Evolutionary conservation across 1,140 invertebrate genomes (phyloP), one percentile per base, ranked within the genome.

Genomic region (Drosophila ananassae): DNA sequence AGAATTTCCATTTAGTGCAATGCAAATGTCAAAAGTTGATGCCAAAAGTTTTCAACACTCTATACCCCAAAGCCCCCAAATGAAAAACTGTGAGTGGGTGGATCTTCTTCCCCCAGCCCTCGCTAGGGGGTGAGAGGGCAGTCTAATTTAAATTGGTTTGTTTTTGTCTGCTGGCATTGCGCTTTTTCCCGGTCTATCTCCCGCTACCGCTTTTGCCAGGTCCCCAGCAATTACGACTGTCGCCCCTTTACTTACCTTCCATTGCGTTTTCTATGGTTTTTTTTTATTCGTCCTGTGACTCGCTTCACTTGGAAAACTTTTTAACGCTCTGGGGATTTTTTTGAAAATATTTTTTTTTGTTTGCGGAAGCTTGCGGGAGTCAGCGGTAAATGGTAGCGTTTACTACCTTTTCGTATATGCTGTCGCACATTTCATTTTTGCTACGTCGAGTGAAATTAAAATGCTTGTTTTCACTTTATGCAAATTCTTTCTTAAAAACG

Each of bases 401-500:
- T 85, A 85, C 81, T 87, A 87, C 83, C 74, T 60, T 63, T 56
- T 59, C 74, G 75, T 76, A 76, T 82, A 72, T 89, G 79, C 74
- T 67, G 73, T 82, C 75, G 82, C 79, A 79, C 79, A 68, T 73
- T 87, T 87, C 78, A 89, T 78, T 89, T 85, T 85, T 82, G 76
- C 83, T 89, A 67, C 76, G 83, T 73, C 83, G 83, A 89, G 83
- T 73, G 58, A 89, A 89, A 89, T 89, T 89, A 89, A 89, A 89
- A 89, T 89, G 83, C 83, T 89, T 89, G 83, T 89, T 89, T 89
- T 89, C 83, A 89, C 83, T 89, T 89, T 89, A 89, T 89, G 83
- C 79, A 89, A 89, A 89, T 89, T 89, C 80, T 52, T 64, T 41
- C 78, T 64, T 73, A 79, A 80, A 82, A 76, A 77, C 74, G 71